Conservation (phyloP, 2,113 vertebrate genomes). For the Ochotona curzoniae region DNA sequence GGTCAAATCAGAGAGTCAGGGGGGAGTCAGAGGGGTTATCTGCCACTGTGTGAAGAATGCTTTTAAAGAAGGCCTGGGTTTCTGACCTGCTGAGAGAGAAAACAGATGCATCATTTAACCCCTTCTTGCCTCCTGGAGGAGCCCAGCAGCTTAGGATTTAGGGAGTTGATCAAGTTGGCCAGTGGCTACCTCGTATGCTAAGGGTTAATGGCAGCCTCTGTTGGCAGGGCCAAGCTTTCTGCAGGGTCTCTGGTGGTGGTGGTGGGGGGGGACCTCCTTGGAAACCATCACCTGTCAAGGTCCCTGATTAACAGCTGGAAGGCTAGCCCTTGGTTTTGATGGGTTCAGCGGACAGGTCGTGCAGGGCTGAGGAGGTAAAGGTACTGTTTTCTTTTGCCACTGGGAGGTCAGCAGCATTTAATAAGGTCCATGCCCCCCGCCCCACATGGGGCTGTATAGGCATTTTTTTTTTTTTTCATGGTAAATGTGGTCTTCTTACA, state of each 20-base stretch:
- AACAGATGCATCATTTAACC: conserved; percentile 72
- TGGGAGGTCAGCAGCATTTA: conserved; percentile 1
- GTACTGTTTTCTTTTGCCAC: background rate
- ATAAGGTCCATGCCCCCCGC: background rate
- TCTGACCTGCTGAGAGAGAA: conserved; percentile 74
- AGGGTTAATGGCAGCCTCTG: conserved; percentile 37
- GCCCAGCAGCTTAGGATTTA: background rate
- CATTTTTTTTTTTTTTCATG: background rate
- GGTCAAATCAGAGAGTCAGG: background rate
- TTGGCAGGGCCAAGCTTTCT: background rate
- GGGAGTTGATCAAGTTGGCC: background rate
- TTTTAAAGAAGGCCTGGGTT: conserved; percentile 60
- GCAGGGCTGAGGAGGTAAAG: background rate
- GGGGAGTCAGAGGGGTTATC: conserved; percentile 68
- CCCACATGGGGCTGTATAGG: background rate
- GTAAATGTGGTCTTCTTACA: background rate
- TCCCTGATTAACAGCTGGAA: conserved; percentile 44
- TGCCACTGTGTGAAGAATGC: conserved; percentile 66
- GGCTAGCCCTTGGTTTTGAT: background rate
- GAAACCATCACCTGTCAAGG: conserved; percentile 11
- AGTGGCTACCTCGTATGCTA: background rate
- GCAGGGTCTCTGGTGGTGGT: background rate
- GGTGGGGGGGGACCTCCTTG: background rate
- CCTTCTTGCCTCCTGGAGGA: background rate
- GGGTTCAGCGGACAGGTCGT: background rate